Evolutionary conservation across 37 sponge, comb jelly and placozoan species (phyloP).

Genomic region (Aplysina aerophoba): DNA sequence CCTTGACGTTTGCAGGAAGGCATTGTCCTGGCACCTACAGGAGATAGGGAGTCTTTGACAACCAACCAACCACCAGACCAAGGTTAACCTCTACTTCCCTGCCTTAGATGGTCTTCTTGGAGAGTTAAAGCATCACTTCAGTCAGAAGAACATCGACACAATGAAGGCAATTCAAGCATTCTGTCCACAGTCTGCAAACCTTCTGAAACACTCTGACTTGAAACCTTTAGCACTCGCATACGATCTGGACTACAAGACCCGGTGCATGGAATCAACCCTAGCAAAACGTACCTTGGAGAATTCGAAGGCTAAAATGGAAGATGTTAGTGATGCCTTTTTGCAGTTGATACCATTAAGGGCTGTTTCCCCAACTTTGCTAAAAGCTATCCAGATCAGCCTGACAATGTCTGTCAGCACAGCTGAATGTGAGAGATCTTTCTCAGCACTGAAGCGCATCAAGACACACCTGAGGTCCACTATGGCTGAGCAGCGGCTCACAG

Average conservation of each 20-base stretch:
- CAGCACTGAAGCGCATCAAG: too few species aligned
- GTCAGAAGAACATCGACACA: conserved; percentile 28
- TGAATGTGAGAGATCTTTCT: not conserved
- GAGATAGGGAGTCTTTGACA: conserved; percentile 25
- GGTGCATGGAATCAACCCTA: conserved; percentile 34
- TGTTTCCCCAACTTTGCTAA: conserved; percentile 34
- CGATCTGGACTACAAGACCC: conserved; percentile 27
- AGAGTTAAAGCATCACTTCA: conserved; percentile 32
- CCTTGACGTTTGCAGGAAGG: conserved; percentile 35
- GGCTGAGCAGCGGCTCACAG: too few species aligned
- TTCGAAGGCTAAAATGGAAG: conserved; percentile 18
- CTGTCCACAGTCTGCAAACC: conserved; percentile 2
- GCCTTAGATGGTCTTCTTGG: conserved; percentile 32
- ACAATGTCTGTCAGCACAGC: conserved; percentile 66
- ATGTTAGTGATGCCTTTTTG: conserved; percentile 26
- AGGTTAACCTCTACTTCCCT: conserved; percentile 29
- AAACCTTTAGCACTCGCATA: conserved; percentile 46
- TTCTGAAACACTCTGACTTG: conserved; percentile 27
- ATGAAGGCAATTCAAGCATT: conserved; percentile 50
- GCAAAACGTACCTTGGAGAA: conserved; percentile 27
- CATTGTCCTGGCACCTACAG: conserved; percentile 28
- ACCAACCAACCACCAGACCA: conserved; percentile 43
- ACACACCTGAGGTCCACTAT: too few species aligned
- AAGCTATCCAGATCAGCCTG: conserved; percentile 41
- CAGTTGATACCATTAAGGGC: conserved; percentile 34